Evolutionary conservation across 2,113 vertebrate genomes (phyloP).

Genomic region (Ptyas mucosa): DNA sequence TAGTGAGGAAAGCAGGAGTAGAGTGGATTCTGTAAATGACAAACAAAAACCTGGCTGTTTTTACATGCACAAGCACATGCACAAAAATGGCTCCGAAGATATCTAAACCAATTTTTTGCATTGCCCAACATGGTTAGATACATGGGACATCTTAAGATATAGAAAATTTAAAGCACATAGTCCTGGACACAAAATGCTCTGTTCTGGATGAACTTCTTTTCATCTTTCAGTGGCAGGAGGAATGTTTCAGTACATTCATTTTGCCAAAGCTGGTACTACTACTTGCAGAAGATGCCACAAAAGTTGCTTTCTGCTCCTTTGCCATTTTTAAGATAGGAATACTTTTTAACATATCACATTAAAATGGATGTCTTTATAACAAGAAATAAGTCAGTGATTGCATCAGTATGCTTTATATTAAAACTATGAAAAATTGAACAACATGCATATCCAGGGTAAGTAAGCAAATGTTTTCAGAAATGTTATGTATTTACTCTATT

Average conservation of each 20-base stretch:
- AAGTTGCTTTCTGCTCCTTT: background rate
- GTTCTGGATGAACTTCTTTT: background rate
- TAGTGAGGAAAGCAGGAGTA: background rate
- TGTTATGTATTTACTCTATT: background rate
- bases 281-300: background rate
- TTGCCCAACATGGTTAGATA: background rate
- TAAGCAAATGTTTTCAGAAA: background rate
- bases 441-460: background rate
- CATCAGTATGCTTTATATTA: background rate
- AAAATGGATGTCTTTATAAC: background rate
- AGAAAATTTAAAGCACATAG: background rate
- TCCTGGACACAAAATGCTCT: background rate
- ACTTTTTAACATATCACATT: background rate
- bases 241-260: background rate
- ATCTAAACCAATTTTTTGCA: background rate
- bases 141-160: background rate
- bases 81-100: background rate
- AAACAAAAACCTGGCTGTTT: background rate
- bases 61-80: background rate
- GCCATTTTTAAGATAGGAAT: background rate
- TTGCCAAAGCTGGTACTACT: background rate
- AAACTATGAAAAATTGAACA: background rate
- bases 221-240: background rate
- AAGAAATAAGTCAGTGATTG: background rate
- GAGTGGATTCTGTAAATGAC: background rate